Base-by-base conservation (phyloP, 2,113 vertebrate species). In the Paramisgurnus dabryanus region DNA sequence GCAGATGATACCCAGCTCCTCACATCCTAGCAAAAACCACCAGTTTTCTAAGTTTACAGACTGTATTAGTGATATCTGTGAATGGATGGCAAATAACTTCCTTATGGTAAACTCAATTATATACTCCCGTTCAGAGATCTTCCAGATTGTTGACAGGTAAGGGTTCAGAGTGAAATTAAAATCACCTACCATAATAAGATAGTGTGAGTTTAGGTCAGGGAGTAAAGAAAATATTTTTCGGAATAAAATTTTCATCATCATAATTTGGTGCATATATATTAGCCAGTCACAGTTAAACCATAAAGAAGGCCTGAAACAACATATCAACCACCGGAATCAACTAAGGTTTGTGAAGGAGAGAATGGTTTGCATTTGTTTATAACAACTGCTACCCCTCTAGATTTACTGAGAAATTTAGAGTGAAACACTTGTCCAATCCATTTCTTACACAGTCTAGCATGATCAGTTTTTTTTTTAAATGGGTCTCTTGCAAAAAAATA, bases 361-460 rank as follows among this genome's bases (percentile, higher is more conserved):
- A 22, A 22, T 8, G 6, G 39, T 17, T 41, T 9, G 8, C 15
- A 66, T 9, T 66, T 66, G 4, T 66, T 66, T 13, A 66, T n/a
- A 66, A 66, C 9, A 66, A 66, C 41, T 41, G 15, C 7, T 15
- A 66, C 64, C 6, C 63, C 63, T 66, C 64, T 66, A 41, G 64
- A 40, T 41, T 66, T 41, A 41, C 64, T 66, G 13, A 41, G 12
- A 41, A 41, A 66, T 41, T 66, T 66, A 9, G 39, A 66, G 40
- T 66, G 64, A 66, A 8, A 41, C 17, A 65, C 39, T 41, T 66
- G 39, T 41, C 39, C 15, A 41, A 41, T 41, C 39, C 39, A n/a
- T 66, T 66, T 41, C 39, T n/a, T 41, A 9, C 40, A 10, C 17
- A 66, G 7, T 66, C 39, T 66, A 11, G 63, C 6, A 17, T 66